Percentiles rank a stretch among this genome's conserved stretches.
Evolutionary conservation across 2,797 vertebrate genomes (phyloP).

Genomic region (Hirundo rustica): DNA sequence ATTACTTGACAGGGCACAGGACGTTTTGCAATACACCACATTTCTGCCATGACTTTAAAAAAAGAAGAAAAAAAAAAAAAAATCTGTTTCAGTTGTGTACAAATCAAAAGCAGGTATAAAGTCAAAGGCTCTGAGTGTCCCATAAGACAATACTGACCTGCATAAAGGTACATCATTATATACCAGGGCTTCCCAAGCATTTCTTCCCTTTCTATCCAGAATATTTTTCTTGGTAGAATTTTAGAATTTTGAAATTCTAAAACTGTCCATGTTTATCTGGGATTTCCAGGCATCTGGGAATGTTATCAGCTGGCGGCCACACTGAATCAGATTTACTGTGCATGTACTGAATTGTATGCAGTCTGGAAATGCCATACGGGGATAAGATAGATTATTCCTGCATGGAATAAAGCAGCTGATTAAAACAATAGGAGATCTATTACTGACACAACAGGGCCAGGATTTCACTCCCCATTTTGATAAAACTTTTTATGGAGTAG

Average conservation of each 20-base stretch:
- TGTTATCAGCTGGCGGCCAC: not conserved
- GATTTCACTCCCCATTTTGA: not conserved
- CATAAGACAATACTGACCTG: not conserved
- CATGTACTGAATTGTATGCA: not conserved
- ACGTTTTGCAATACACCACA: not conserved
- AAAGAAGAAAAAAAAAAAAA: no score
- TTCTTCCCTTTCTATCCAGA: not conserved
- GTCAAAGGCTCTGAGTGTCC: not conserved
- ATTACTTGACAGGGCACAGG: not conserved
- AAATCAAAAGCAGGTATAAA: not conserved
- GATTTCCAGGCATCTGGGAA: not conserved
- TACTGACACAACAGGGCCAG: not conserved
- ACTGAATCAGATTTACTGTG: not conserved
- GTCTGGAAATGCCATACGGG: not conserved
- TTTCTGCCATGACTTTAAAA: not conserved
- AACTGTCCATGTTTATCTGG: not conserved
- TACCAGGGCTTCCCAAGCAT: not conserved
- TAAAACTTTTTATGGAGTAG: not conserved
- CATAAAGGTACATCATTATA: not conserved
- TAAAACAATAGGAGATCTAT: not conserved
- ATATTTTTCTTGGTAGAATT: not conserved
- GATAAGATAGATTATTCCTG: not conserved
- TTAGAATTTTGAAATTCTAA: not conserved
- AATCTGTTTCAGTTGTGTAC: not conserved
- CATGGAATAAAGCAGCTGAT: not conserved